These are phyloP conservation scores for Carposina sasakii DNA, from an alignment of 1,140 invertebrate species.

Conservation along the genomic window DNA sequence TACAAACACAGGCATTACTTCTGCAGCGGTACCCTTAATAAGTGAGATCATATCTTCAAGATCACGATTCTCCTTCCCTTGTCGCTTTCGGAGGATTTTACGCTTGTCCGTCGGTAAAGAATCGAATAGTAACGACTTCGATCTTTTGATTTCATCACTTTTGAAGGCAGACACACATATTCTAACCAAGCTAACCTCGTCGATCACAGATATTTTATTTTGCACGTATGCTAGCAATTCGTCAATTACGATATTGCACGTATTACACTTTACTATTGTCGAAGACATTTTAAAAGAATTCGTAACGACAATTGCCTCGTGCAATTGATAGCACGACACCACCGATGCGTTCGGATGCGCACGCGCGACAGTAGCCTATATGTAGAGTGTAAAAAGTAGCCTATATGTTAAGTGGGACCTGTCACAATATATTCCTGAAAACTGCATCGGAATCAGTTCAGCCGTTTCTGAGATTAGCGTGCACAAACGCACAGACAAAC, in stretches of 20 bases:
- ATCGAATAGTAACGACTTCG: neutral
- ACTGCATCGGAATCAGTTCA: too few species aligned
- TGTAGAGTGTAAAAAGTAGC: too few species aligned
- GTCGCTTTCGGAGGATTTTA: neutral
- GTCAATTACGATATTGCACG: constrained; percentile 2
- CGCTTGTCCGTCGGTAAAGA: neutral
- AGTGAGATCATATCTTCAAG: neutral
- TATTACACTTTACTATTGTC: neutral
- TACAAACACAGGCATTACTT: neutral
- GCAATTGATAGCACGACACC: too few species aligned
- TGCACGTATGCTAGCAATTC: constrained; percentile 4
- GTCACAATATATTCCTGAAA: too few species aligned
- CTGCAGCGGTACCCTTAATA: neutral
- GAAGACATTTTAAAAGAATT: too few species aligned
- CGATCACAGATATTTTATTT: constrained; percentile 3
- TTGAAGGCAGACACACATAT: neutral
- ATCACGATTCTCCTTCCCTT: constrained; percentile 1
- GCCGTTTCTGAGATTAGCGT: too few species aligned
- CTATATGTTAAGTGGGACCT: too few species aligned
- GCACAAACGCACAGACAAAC: too few species aligned
- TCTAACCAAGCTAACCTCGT: neutral
- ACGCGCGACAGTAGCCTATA: too few species aligned
- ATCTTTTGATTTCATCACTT: neutral
- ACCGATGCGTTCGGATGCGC: too few species aligned
- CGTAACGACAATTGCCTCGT: too few species aligned